Evolutionary conservation across 1,140 invertebrate genomes (phyloP).

Genomic region (Drosophila santomea): DNA sequence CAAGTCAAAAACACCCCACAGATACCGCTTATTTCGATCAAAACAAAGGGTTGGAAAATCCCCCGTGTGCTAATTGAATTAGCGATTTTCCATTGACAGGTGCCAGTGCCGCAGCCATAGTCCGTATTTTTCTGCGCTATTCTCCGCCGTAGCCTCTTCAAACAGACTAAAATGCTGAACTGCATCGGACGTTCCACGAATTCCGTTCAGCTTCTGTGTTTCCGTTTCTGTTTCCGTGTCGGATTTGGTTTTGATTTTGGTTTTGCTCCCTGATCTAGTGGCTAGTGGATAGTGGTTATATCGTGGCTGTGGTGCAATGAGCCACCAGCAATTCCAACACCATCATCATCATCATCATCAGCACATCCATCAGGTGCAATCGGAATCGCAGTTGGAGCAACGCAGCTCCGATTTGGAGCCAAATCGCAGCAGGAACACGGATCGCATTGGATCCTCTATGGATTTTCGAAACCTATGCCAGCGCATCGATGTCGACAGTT

Average conservation of each 20-base stretch:
- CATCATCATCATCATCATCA: conserved; percentile 19
- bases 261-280: neutral
- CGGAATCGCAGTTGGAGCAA: conserved; percentile 16
- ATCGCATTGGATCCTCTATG: conserved; percentile 32
- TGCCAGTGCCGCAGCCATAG: conserved; percentile 29
- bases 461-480: conserved; percentile 69
- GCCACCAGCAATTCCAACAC: conserved; percentile 21
- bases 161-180: conserved; percentile 73
- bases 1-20: neutral
- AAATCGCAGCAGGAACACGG: conserved; percentile 6
- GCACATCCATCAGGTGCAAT: conserved; percentile 24
- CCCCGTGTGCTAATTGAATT: conserved; percentile 65
- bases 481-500: conserved; percentile 51
- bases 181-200: conserved; percentile 63
- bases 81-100: conserved; percentile 52
- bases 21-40: conserved; percentile 9
- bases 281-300: neutral
- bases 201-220: too few species aligned
- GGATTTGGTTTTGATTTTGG: neutral
- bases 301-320: conserved; percentile 17
- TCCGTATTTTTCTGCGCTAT: conserved; percentile 22
- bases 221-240: neutral
- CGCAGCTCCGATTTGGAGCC: conserved; percentile 16
- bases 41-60: conserved; percentile 39
- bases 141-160: conserved; percentile 38